These are phyloP conservation scores for Momotus momota DNA, from an alignment of 2,797 vertebrate genomes.

Conservation along the genomic window DNA sequence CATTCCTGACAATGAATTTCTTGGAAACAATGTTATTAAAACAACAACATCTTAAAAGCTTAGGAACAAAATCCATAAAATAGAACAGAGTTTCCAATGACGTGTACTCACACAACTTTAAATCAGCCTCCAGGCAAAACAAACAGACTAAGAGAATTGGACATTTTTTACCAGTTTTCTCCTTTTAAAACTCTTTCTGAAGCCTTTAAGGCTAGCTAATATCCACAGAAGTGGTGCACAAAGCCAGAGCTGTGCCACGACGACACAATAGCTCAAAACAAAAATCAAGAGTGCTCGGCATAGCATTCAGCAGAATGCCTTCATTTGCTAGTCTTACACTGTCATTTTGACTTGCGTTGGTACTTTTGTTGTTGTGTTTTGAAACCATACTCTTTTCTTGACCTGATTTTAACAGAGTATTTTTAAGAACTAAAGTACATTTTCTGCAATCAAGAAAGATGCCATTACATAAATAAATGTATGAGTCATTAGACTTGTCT, in stretches of 20 bases:
- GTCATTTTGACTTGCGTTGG: not conserved
- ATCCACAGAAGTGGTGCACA: not conserved
- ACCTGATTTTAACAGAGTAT: not conserved
- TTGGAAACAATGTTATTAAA: not conserved
- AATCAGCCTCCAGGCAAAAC: not conserved
- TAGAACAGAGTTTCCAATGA: not conserved
- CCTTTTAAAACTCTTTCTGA: not conserved
- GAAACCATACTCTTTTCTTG: not conserved
- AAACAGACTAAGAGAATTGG: not conserved
- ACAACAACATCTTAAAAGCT: not conserved
- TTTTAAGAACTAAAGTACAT: not conserved
- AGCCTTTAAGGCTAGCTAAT: not conserved
- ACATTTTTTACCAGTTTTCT: not conserved
- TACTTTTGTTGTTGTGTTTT: not conserved
- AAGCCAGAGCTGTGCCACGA: not conserved
- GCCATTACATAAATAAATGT: not conserved
- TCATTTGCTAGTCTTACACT: constrained; percentile 14
- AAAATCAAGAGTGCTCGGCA: not conserved
- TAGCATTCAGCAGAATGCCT: not conserved
- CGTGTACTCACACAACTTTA: not conserved
- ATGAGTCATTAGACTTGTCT: not conserved
- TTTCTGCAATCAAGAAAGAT: not conserved
- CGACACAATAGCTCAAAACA: not conserved
- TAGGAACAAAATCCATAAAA: not conserved
- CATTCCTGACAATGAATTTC: not conserved